Percentiles rank a stretch among this genome's conserved stretches.
Conservation (phyloP, 1,140 invertebrate genomes). For the Cherax quadricarinatus region DNA sequence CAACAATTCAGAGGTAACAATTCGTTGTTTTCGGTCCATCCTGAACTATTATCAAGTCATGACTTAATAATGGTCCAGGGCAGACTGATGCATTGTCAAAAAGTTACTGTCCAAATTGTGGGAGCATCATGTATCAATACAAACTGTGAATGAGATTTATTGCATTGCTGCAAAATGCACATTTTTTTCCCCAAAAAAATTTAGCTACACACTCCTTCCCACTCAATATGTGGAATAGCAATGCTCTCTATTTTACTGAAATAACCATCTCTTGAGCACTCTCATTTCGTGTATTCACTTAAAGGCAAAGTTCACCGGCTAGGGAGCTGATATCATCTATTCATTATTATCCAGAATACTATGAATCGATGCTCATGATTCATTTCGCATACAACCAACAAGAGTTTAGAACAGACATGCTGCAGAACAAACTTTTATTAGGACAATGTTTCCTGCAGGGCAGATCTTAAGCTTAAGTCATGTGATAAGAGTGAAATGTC, state of each 20-base stretch:
- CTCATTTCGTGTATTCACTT: conserved; percentile 8
- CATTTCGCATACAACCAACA: too few species aligned
- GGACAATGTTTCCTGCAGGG: too few species aligned
- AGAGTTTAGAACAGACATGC: too few species aligned
- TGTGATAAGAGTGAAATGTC: too few species aligned
- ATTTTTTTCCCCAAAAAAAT: not conserved
- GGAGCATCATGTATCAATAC: not conserved
- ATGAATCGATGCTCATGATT: not conserved
- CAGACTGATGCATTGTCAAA: too few species aligned
- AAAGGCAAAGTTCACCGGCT: not conserved
- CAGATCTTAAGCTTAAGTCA: too few species aligned
- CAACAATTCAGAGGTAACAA: too few species aligned
- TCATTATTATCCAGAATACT: not conserved
- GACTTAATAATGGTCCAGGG: too few species aligned
- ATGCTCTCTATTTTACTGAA: not conserved
- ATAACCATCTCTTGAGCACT: not conserved
- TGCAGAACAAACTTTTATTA: too few species aligned
- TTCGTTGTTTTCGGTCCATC: too few species aligned
- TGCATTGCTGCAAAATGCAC: not conserved
- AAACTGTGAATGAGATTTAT: not conserved
- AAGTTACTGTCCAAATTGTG: too few species aligned
- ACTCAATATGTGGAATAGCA: not conserved
- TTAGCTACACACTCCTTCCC: not conserved
- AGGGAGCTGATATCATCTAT: not conserved
- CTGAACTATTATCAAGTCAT: too few species aligned